Evolutionary conservation across 2,113 vertebrate species (phyloP), one percentile per base, ranked within the genome.

Genomic region (Dipodomys merriami): DNA sequence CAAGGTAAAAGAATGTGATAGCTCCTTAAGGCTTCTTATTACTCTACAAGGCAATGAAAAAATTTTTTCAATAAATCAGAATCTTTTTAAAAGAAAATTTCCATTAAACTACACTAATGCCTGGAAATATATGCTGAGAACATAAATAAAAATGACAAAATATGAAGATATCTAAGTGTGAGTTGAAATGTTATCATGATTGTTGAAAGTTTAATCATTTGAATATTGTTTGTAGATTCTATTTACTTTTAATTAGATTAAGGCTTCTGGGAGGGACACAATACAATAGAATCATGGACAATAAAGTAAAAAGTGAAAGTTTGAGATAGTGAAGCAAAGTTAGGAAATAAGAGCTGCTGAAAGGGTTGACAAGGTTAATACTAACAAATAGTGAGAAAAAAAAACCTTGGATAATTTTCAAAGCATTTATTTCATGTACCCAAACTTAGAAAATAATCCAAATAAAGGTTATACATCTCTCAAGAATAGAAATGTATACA

Each of bases 381-480:
- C 1, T 69, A 22, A n/a, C 0, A 39, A 22, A 73, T 8, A 4
- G 4, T 39, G 7, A 39, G 39, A 49, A 12, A 78, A 67, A 29
- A 83, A 1, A 67, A 81, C 81, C 1, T 19, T 60, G 67, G 39
- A 83, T 7, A n/a, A 2, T 62, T 91, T 88, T n/a, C 7, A 84
- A 73, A 84, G 84, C 68, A 92, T 27, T 83, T 92, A 9, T 86
- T 86, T 88, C 72, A 49, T 60, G 73, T 1, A 35, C 11, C 4
- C 11, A 84, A 62, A 83, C 29, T 69, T 73, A 83, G 71, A 68
- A 95, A 73, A 92, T 71, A 81, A 64, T 2, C 72, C 9, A 86
- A 53, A 73, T 44, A 69, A 15, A 93, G 20, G 1, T 73, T 90
- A 44, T 46, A 68, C 73, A 83, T 4, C 20, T 74, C 53, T 35